Conservation (phyloP, 2,113 vertebrate species). For the Etia nguti region DNA sequence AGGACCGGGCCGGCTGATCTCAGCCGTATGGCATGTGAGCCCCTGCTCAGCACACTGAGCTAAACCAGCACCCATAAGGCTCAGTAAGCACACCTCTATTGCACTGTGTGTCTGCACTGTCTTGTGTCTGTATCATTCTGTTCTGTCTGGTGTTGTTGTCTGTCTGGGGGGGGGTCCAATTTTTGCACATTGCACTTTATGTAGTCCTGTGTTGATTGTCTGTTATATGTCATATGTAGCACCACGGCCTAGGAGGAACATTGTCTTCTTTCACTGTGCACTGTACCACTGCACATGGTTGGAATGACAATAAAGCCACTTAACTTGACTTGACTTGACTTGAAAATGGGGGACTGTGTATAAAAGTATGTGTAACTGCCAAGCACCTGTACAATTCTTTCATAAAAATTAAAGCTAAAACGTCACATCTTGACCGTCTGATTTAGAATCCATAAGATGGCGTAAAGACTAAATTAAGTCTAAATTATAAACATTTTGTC, state of each 20-base stretch:
- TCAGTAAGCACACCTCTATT: neutral
- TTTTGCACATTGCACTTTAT: neutral
- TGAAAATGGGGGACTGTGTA: neutral
- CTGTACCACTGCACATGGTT: neutral
- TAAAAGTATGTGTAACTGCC: neutral
- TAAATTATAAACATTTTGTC: neutral
- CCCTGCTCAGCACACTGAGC: neutral
- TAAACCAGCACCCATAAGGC: neutral
- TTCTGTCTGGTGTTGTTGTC: neutral
- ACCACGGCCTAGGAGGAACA: neutral
- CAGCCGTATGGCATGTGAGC: neutral
- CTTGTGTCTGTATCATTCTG: neutral
- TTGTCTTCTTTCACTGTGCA: neutral
- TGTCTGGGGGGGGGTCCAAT: rapidly evolving
- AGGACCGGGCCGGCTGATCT: too few relatives aligned
- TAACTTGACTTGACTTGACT: neutral
- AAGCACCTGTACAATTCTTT: neutral
- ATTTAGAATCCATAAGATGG: neutral
- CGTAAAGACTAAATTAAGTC: neutral
- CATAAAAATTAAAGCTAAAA: neutral
- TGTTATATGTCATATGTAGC: neutral
- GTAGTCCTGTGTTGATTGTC: neutral
- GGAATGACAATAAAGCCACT: neutral
- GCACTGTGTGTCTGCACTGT: neutral
- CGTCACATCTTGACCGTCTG: neutral